Conservation (phyloP, 2,888 invertebrate species). For the Vannuccia rotundouncinata region DNA sequence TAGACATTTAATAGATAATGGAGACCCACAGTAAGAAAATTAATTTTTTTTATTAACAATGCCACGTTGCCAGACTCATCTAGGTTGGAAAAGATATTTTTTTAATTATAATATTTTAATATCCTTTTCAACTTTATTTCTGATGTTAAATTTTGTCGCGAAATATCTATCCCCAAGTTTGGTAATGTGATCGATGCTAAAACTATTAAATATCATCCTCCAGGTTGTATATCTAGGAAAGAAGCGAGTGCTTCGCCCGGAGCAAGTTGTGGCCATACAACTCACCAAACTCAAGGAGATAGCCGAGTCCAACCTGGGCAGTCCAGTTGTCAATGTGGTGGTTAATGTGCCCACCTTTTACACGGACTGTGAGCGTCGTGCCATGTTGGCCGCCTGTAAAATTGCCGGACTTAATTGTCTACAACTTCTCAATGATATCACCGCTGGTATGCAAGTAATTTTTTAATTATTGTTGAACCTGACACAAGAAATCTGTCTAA, state of each 20-base stretch:
- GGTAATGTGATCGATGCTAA: neutral
- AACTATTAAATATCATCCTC: conserved; percentile 39
- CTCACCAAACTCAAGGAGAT: conserved; percentile 90
- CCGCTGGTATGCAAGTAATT: conserved; percentile 66
- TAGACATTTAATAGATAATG: neutral
- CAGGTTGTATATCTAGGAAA: conserved; percentile 76
- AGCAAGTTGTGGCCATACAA: conserved; percentile 91
- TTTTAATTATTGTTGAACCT: too few relatives aligned
- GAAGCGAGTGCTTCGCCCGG: conserved; percentile 66
- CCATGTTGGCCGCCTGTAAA: conserved; percentile 79
- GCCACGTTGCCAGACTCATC: too few relatives aligned
- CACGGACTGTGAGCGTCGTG: conserved; percentile 85
- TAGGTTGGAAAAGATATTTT: neutral
- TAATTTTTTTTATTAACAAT: neutral
- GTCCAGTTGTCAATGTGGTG: conserved; percentile 68
- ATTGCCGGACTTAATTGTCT: conserved; percentile 89
- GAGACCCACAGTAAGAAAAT: neutral
- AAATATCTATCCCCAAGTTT: neutral
- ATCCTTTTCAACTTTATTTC: neutral
- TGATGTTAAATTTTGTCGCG: neutral
- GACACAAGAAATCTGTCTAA: too few relatives aligned
- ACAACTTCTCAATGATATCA: conserved; percentile 89
- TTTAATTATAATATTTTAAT: neutral
- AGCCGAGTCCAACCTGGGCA: conserved; percentile 75
- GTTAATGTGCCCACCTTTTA: conserved; percentile 75